Base-by-base conservation (phyloP, 2,888 invertebrate genomes). In the Caenorhabditis macrosperma region DNA sequence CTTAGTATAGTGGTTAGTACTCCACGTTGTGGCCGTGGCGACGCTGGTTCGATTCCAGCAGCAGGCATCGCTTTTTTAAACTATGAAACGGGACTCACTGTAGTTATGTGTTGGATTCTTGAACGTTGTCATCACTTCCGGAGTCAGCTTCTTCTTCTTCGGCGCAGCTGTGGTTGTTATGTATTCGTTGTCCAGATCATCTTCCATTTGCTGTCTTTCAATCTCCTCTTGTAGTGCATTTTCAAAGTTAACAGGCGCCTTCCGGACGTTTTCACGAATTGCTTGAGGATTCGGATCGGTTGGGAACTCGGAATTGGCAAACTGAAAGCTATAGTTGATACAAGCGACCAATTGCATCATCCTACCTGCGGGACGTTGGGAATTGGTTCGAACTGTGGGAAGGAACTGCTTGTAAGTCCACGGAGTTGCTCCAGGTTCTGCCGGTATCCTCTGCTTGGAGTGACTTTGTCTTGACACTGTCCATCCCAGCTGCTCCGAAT, bases 11-110 rank as follows among this genome's bases (percentile, higher is more conserved):
- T 86, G 86, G 86, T 86, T 86, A 86, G 86, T 86, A 86, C 86
- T 86, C 86, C 84, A 85, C 86, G 86, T 86, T 86, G 86, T 86
- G 86, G 86, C 86, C 86, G 86, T 85, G 84, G 86, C 86, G 86
- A 68, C 68, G 63, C 76, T 54, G 55, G 63, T 68, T 63, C 68
- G 63, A 77, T 68, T 68, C 63, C 59, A 77, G 59, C 63, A 63
- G 68, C 77, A 57, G 66, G 66, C 66, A 69, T 67, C 26, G 24
- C 12, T 44, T 60, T 59, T 24, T 54, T 44, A 24, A n/a, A n/a
- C n/a, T n/a, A n/a, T n/a, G n/a, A n/a, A n/a, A n/a, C n/a, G n/a
- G n/a, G n/a, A 64, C 68, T 46, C 41, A 80, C 79, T 80, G 26
- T 80, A 80, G 9, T 64, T 54, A 20, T 71, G 69, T 3, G 79